These are phyloP conservation scores for Puffinus mauretanicus DNA, from an alignment of 2,113 vertebrate species.

Conservation along the genomic window DNA sequence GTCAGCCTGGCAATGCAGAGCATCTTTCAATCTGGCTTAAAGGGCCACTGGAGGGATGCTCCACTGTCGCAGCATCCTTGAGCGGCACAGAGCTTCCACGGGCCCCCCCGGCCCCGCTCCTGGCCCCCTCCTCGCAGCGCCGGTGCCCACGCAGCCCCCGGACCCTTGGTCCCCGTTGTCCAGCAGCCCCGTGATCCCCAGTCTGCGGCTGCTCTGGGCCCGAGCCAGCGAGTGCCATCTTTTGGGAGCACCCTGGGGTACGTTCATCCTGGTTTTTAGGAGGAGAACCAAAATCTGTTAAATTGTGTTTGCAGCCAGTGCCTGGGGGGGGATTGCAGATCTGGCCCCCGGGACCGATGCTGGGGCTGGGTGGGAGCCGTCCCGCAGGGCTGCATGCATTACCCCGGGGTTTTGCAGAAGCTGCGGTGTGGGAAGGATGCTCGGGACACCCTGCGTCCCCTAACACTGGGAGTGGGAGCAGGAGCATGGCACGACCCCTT, in stretches of 20 bases:
- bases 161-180: fast-evolving
- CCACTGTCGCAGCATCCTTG: background rate
- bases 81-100: background rate
- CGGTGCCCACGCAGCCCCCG: background rate
- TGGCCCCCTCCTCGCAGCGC: fast-evolving
- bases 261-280: fast-evolving
- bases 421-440: background rate
- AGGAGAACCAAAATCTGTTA: background rate
- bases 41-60: slow-evolving; percentile 57
- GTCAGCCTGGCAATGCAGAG: slow-evolving; percentile 51
- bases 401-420: background rate
- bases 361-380: background rate
- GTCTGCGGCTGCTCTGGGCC: fast-evolving
- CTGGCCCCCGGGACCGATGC: background rate
- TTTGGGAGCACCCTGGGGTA: background rate
- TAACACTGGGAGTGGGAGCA: fast-evolving
- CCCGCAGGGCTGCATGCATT: background rate
- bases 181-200: fast-evolving
- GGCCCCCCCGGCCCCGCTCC: fast-evolving
- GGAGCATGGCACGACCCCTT: fast-evolving
- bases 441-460: fast-evolving
- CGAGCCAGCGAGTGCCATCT: fast-evolving
- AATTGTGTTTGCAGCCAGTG: background rate
- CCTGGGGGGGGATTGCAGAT: background rate
- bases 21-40: slow-evolving; percentile 64